Conservation (phyloP, 2,113 vertebrate genomes). For the Rhea americana region DNA sequence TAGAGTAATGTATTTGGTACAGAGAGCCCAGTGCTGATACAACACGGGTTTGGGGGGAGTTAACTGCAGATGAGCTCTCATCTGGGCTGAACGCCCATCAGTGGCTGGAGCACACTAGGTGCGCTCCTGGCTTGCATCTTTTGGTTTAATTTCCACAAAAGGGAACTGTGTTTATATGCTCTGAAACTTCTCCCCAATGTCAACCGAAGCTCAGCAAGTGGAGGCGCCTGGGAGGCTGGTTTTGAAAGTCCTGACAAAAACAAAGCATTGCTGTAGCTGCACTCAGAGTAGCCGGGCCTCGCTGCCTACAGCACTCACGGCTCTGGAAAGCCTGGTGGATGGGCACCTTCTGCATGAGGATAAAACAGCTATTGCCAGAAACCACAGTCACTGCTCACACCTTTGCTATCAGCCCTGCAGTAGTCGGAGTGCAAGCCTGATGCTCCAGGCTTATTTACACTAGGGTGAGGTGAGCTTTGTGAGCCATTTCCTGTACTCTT, state of each 20-base stretch:
- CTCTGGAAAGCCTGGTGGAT: neutral
- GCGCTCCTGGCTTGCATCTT: neutral
- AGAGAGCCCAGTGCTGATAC: neutral
- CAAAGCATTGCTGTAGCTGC: neutral
- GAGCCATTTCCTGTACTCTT: conserved; percentile 27
- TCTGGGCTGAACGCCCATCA: neutral
- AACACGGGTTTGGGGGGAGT: neutral
- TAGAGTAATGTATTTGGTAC: neutral
- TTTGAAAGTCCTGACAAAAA: neutral
- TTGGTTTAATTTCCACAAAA: neutral
- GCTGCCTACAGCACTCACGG: too few relatives aligned
- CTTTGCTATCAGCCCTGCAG: neutral
- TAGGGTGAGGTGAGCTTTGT: neutral
- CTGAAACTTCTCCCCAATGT: neutral
- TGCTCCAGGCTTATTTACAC: accelerated
- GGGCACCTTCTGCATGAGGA: neutral
- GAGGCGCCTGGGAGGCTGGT: accelerated
- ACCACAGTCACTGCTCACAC: neutral
- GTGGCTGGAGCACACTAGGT: neutral
- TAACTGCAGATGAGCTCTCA: neutral
- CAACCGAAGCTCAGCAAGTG: neutral
- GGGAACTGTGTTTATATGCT: neutral
- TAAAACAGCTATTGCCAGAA: neutral
- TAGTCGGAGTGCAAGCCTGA: neutral
- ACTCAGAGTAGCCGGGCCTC: too few relatives aligned